A percentile compares a stretch with the other conserved stretches of the same genome.
Evolutionary conservation across 2,888 invertebrate genomes (phyloP).

Genomic region (Drosophila borborema): DNA sequence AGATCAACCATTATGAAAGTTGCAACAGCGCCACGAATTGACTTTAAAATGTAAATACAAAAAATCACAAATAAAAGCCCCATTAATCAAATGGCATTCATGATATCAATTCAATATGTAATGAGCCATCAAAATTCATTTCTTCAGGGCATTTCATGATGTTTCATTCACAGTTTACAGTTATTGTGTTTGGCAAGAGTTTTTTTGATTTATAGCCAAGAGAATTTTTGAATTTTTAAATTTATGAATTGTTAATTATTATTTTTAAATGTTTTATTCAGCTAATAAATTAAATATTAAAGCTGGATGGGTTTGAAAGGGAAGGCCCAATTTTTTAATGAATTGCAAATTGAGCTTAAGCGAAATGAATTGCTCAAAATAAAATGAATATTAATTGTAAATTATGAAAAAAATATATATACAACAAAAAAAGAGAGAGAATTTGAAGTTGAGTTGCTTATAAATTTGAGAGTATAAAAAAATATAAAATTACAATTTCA

Average conservation of each 20-base stretch:
- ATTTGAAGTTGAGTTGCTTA: too few species aligned
- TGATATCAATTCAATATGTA: constrained; percentile 32
- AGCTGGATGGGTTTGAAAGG: background rate
- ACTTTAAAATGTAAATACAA: too few species aligned
- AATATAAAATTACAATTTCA: too few species aligned
- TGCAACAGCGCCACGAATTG: constrained; percentile 15
- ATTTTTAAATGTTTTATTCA: background rate
- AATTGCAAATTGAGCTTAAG: background rate
- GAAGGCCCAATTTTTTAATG: background rate
- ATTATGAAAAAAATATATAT: too few species aligned
- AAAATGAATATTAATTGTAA: background rate
- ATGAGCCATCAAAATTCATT: constrained; percentile 21
- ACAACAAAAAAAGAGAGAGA: too few species aligned
- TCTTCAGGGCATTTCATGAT: constrained; percentile 14
- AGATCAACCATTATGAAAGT: constrained; percentile 31
- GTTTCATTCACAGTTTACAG: constrained; percentile 23
- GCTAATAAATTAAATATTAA: background rate
- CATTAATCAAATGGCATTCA: constrained; percentile 62
- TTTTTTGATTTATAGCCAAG: constrained; percentile 6
- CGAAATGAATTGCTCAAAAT: background rate
- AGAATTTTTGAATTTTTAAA: background rate
- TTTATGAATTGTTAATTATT: background rate
- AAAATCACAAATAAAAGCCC: constrained; percentile 16
- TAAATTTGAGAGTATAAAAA: too few species aligned
- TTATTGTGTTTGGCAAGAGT: constrained; percentile 7